Evolutionary conservation across 2,113 vertebrate species (phyloP).

Genomic region (Melospiza georgiana): DNA sequence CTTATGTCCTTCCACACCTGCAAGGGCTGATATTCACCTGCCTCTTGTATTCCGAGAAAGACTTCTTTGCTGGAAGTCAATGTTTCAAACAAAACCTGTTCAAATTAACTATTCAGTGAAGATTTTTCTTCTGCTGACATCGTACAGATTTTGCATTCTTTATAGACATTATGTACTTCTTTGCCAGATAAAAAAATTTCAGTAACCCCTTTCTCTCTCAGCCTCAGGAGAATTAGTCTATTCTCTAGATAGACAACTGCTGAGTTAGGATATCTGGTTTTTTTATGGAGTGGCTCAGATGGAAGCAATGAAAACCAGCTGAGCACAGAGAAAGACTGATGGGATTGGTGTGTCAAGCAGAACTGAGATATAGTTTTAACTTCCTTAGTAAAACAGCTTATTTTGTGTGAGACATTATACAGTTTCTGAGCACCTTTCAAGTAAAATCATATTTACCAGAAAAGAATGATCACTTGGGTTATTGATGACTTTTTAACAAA

Average conservation of each 20-base stretch:
- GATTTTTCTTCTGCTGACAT: neutral
- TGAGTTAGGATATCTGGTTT: neutral
- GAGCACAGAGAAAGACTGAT: neutral
- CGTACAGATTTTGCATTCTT: neutral
- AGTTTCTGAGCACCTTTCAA: neutral
- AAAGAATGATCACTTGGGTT: neutral
- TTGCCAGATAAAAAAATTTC: neutral
- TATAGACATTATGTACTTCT: neutral
- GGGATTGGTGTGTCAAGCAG: neutral
- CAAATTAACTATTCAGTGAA: neutral
- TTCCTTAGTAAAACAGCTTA: neutral
- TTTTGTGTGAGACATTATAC: neutral
- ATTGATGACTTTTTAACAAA: neutral
- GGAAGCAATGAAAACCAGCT: neutral
- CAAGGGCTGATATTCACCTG: neutral
- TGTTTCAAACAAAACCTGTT: neutral
- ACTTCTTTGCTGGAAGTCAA: neutral
- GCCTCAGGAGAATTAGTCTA: neutral
- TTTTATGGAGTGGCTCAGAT: neutral
- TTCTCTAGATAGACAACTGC: neutral
- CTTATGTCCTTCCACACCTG: neutral
- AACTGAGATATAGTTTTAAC: neutral
- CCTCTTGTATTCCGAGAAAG: neutral
- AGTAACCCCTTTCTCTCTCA: neutral
- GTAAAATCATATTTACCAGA: neutral